A percentile compares a stretch with the other conserved stretches of the same genome.
phyloP scores from a whole-genome alignment of 2,888 invertebrate species.

The Metacarcinus magister region DNA sequence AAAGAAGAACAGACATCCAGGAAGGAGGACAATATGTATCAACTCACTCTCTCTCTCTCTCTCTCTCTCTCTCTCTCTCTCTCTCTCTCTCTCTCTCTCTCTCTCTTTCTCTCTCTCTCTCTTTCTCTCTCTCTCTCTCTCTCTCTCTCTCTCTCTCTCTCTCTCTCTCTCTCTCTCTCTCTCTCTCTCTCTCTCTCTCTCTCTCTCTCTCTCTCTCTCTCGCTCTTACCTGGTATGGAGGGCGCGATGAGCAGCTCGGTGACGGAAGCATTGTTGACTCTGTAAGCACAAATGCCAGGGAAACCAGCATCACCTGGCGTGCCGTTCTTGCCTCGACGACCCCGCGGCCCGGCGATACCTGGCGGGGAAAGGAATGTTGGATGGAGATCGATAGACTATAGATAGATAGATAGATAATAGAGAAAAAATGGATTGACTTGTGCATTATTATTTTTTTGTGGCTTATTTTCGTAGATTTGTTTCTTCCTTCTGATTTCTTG shows the following conservation, averaged over 20 bases:
- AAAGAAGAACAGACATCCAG: background rate
- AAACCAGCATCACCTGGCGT: slow-evolving; percentile 77
- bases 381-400: too few species aligned
- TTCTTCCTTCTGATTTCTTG: background rate
- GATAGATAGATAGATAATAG: too few species aligned
- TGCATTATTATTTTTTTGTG: background rate
- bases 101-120: background rate
- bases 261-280: slow-evolving; percentile 79
- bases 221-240: slow-evolving; percentile 74
- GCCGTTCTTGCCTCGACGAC: slow-evolving; percentile 77
- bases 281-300: slow-evolving; percentile 78
- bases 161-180: slow-evolving; percentile 2
- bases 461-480: background rate
- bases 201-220: background rate
- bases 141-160: slow-evolving; percentile 34
- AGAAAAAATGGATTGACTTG: too few species aligned
- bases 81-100: background rate
- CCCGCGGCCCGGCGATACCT: slow-evolving; percentile 82
- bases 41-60: slow-evolving; percentile 11
- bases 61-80: slow-evolving; percentile 15
- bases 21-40: background rate
- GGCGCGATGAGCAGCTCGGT: slow-evolving; percentile 81
- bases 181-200: background rate
- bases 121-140: background rate
- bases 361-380: background rate